These are phyloP conservation scores for Luscinia megarhynchos DNA, from an alignment of 2,797 vertebrate genomes.

Conservation along the genomic window DNA sequence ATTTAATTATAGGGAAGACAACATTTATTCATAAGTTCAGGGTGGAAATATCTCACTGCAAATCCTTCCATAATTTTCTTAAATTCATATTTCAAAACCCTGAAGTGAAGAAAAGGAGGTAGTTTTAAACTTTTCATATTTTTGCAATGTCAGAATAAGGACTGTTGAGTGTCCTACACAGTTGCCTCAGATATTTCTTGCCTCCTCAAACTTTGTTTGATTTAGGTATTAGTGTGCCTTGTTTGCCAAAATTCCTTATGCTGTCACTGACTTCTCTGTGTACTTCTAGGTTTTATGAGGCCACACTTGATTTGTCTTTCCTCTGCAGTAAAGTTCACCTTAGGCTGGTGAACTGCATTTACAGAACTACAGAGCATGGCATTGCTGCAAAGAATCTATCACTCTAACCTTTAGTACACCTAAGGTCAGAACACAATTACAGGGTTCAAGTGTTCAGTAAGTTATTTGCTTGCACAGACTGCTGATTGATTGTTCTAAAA, in stretches of 20 bases:
- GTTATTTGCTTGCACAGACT: slow-evolving; percentile 54
- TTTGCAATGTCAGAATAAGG: slow-evolving; percentile 31
- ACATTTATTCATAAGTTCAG: slow-evolving; percentile 14
- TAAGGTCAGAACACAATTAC: slow-evolving; percentile 67
- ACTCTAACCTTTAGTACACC: slow-evolving; percentile 38
- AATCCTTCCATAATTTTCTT: slow-evolving; percentile 57
- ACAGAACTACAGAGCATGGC: background rate
- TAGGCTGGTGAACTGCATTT: slow-evolving; percentile 33
- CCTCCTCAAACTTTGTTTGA: background rate
- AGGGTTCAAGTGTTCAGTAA: slow-evolving; percentile 65
- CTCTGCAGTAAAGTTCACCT: slow-evolving; percentile 14
- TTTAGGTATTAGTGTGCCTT: background rate
- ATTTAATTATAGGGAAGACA: slow-evolving; percentile 59
- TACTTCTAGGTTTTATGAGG: background rate
- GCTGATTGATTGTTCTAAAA: slow-evolving; percentile 55
- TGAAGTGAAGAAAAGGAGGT: slow-evolving; percentile 36
- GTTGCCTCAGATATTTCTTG: background rate
- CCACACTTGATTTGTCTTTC: background rate
- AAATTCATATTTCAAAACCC: slow-evolving; percentile 39
- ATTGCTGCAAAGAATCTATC: slow-evolving; percentile 30
- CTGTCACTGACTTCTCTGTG: background rate
- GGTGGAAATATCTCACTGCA: slow-evolving; percentile 21
- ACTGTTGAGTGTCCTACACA: background rate
- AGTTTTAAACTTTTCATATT: slow-evolving; percentile 54
- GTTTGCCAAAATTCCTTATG: background rate